Base-by-base conservation (phyloP, 2,888 invertebrate genomes). In the Megamerina dolium region DNA sequence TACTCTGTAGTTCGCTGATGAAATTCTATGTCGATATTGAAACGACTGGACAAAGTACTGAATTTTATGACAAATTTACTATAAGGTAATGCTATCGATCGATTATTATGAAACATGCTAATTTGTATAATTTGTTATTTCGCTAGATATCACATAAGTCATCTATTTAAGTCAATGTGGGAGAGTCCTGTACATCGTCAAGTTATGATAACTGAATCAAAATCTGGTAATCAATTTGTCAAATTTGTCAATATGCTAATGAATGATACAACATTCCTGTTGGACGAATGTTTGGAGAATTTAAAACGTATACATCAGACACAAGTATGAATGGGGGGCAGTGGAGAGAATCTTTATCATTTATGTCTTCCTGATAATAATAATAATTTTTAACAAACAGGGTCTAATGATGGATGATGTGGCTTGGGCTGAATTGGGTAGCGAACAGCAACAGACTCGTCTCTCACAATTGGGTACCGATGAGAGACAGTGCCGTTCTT, bases 51-150 rank as follows among this genome's bases (percentile, higher is more conserved):
- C 90, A 95, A 56, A 93, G 91, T 72, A 93, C 92, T 26, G 99
- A 99, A 74, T 99, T 99, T 74, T 99, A 96, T 65, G 97, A 97
- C 74, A 99, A 99, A 74, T 99, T 99, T 73, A 92, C 93, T 10
- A 97, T 99, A 59, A 82, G 99, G 69, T 71, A 34, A 41, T 18
- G 14, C 19, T 4, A 21, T 14, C 2, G 18, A 12, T n/a, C 13
- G 3, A 3, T 26, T 33, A n/a, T n/a, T 30, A 9, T 13, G 5
- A 30, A 30, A 14, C 14, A 13, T 9, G 14, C 4, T 14, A 14
- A 4, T 14, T 31, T 31, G 16, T 3, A 14, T 6, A 10, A 3
- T 10, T 31, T 23, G 8, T 23, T 23, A 23, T 23, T 23, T 23
- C 10, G 6, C 17, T 19, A 73, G 73, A 45, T 95, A 95, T 75